Evolutionary conservation across 2,797 vertebrate species (phyloP).

Genomic region (Chiroxiphia lanceolata): DNA sequence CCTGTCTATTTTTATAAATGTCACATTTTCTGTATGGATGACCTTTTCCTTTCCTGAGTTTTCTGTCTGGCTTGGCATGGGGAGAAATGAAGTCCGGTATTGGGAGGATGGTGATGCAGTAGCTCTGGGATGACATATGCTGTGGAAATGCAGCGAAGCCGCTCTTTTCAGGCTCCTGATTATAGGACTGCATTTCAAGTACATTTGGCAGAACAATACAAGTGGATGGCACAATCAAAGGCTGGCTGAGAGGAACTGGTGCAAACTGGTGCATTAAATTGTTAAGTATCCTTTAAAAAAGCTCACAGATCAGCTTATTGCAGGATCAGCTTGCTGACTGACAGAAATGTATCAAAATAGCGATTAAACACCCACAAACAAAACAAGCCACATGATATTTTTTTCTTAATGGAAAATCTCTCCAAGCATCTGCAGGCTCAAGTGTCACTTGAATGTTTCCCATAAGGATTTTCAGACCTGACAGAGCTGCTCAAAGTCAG

Average conservation of each 20-base stretch:
- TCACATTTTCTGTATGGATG: slow-evolving; percentile 3
- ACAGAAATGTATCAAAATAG: background rate
- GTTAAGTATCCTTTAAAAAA: background rate
- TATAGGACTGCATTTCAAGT: background rate
- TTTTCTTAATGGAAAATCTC: background rate
- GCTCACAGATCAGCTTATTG: background rate
- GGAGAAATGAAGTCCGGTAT: background rate
- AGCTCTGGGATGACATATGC: background rate
- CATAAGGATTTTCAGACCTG: background rate
- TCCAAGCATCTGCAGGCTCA: background rate
- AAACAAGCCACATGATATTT: background rate
- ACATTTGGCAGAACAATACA: background rate
- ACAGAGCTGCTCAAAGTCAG: background rate
- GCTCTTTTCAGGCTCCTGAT: background rate
- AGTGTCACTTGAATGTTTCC: background rate
- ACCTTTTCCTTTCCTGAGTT: slow-evolving; percentile 25
- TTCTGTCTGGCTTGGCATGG: background rate
- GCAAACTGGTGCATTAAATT: background rate
- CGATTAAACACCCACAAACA: background rate
- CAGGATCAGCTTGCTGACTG: background rate
- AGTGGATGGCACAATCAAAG: background rate
- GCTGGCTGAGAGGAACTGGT: background rate
- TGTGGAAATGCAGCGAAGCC: background rate
- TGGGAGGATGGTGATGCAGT: background rate
- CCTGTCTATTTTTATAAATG: slow-evolving; percentile 28